Conservation (phyloP, 1,140 invertebrate species). For the Zelostemma sp. region DNA sequence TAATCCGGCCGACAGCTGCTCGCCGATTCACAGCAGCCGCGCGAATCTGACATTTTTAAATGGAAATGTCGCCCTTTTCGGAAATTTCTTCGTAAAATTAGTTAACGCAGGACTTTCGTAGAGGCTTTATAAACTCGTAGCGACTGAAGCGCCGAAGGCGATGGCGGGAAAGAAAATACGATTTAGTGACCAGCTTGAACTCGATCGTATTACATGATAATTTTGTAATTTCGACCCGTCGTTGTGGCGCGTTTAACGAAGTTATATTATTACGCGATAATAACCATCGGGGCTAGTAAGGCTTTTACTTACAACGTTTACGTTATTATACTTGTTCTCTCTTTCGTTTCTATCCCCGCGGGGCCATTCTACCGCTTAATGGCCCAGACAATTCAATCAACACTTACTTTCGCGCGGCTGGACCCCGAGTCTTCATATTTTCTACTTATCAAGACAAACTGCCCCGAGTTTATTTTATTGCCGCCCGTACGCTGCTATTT, state of each 20-base stretch:
- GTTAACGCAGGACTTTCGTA: not conserved
- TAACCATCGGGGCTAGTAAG: constrained; percentile 34
- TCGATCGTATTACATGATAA: constrained; percentile 53
- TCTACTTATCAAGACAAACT: constrained; percentile 17
- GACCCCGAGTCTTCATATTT: constrained; percentile 19
- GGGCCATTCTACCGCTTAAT: constrained; percentile 29
- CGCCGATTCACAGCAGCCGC: not conserved
- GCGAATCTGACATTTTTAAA: not conserved
- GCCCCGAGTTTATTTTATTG: not conserved
- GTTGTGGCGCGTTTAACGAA: constrained; percentile 48
- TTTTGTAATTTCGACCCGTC: constrained; percentile 53
- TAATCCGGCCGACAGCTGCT: constrained; percentile 10
- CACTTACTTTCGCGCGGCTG: constrained; percentile 40
- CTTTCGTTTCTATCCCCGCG: constrained; percentile 20
- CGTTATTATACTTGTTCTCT: constrained; percentile 34
- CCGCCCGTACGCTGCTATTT: too few species aligned
- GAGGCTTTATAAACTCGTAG: not conserved
- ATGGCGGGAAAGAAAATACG: constrained; percentile 29
- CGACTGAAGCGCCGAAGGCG: constrained; percentile 12
- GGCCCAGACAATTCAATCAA: constrained; percentile 57
- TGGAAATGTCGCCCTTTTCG: not conserved
- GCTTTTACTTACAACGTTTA: constrained; percentile 46
- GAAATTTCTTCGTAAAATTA: not conserved
- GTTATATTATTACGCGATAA: constrained; percentile 54
- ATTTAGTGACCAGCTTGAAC: constrained; percentile 35